Conservation (phyloP, 1,140 invertebrate genomes). For the Trachymyrmex cornetzi region DNA sequence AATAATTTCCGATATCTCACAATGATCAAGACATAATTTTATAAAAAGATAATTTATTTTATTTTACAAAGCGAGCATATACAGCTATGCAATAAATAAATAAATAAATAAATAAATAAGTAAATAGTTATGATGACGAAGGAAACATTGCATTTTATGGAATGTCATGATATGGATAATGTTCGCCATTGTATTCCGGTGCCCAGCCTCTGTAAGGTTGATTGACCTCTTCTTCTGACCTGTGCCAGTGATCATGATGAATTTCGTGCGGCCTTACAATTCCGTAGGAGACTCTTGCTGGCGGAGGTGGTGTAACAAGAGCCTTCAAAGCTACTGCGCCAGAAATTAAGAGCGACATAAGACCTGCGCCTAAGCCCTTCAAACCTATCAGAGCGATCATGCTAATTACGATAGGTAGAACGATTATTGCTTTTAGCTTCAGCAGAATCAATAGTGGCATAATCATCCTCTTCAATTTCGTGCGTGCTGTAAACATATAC, state of each 20-base stretch:
- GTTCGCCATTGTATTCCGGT: slow-evolving; percentile 81
- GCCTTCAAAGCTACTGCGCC: slow-evolving; percentile 87
- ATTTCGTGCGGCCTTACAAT: slow-evolving; percentile 85
- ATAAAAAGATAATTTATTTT: slow-evolving; percentile 46
- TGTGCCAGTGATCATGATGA: slow-evolving; percentile 86
- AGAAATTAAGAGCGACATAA: slow-evolving; percentile 89
- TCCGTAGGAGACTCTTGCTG: slow-evolving; percentile 86
- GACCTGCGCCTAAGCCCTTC: slow-evolving; percentile 89
- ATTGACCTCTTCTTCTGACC: slow-evolving; percentile 84
- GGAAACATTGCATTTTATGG: slow-evolving; percentile 70
- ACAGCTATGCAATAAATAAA: slow-evolving; percentile 71
- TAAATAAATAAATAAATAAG: slow-evolving; percentile 73
- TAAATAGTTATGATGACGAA: slow-evolving; percentile 45
- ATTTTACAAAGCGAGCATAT: slow-evolving; percentile 1
- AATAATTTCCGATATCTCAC: neutral
- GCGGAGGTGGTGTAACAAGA: slow-evolving; percentile 82
- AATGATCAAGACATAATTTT: slow-evolving; percentile 29
- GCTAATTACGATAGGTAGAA: slow-evolving; percentile 89
- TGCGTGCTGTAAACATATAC: slow-evolving; percentile 86
- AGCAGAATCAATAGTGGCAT: slow-evolving; percentile 89
- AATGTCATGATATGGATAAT: slow-evolving; percentile 82
- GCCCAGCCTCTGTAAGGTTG: slow-evolving; percentile 83
- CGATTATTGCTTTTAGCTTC: slow-evolving; percentile 89
- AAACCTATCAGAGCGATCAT: slow-evolving; percentile 89
- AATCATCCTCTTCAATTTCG: slow-evolving; percentile 89